Evolutionary conservation across 2,113 vertebrate genomes (phyloP).

Genomic region (Engraulis encrasicolus): DNA sequence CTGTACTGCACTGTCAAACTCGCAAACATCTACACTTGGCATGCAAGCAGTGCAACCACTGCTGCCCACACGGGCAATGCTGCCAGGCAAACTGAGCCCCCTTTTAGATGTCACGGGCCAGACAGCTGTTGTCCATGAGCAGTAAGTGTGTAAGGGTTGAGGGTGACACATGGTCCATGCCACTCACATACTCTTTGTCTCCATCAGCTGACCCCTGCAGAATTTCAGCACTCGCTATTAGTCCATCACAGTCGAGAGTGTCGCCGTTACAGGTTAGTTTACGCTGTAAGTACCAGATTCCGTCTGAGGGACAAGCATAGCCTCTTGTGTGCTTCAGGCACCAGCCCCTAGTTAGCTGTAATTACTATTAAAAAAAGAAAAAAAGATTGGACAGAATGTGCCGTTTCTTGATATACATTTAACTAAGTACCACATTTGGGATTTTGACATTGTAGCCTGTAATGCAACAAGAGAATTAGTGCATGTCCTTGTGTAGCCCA

Average conservation of each 20-base stretch:
- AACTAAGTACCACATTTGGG: background rate
- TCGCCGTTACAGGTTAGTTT: slow-evolving; percentile 91
- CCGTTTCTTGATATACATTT: background rate
- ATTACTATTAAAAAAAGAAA: no score
- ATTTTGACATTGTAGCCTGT: background rate
- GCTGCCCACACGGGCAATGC: background rate
- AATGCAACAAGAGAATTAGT: background rate
- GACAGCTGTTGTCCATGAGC: background rate
- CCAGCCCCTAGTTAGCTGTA: background rate
- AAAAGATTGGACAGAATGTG: background rate
- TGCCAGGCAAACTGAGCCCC: background rate
- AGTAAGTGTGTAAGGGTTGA: background rate
- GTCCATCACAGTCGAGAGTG: slow-evolving; percentile 88
- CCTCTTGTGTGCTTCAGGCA: background rate
- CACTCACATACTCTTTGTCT: slow-evolving; percentile 85
- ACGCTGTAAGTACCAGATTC: slow-evolving; percentile 86
- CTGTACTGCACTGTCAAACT: no score
- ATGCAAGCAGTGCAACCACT: background rate
- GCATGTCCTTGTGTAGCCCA: background rate
- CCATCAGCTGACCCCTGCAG: slow-evolving; percentile 86
- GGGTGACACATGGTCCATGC: slow-evolving; percentile 22
- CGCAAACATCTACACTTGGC: background rate
- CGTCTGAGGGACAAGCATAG: background rate
- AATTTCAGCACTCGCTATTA: slow-evolving; percentile 87
- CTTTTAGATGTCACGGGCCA: background rate